Conservation (phyloP, 2,797 vertebrate genomes). For the Enteromius afrohamiltoni region DNA sequence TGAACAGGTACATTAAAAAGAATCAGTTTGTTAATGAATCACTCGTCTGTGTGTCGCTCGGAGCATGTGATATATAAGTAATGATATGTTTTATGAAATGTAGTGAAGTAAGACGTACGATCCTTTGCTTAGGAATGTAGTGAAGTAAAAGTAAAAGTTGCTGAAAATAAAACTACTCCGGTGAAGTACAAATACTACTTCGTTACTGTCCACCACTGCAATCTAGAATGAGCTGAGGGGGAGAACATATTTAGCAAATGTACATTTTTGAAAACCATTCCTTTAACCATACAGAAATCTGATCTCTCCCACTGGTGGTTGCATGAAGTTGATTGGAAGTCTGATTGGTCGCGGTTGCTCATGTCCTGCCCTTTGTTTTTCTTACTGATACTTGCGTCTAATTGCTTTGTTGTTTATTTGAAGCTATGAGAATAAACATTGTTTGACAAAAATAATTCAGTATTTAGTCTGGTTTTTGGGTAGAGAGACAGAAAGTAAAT, state of each 20-base stretch:
- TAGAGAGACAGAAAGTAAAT: conserved; percentile 3
- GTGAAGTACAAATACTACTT: too few relatives aligned
- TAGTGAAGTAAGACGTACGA: too few relatives aligned
- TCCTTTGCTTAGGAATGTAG: too few relatives aligned
- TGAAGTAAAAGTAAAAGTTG: too few relatives aligned
- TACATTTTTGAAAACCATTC: neutral
- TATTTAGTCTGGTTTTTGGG: conserved; percentile 22
- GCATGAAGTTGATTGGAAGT: neutral
- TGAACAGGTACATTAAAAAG: too few relatives aligned
- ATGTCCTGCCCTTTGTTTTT: neutral
- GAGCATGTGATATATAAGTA: too few relatives aligned
- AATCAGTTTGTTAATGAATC: too few relatives aligned
- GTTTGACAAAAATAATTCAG: conserved; percentile 2
- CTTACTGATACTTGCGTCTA: conserved; percentile 51
- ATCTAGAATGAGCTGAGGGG: neutral
- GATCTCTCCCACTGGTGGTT: neutral
- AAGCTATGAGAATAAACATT: neutral
- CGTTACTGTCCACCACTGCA: too few relatives aligned
- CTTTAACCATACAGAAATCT: neutral
- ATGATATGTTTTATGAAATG: too few relatives aligned
- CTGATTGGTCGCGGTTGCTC: neutral
- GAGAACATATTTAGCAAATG: neutral
- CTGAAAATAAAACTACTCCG: too few relatives aligned
- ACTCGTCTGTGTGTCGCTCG: too few relatives aligned
- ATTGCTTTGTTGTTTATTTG: conserved; percentile 62